Evolutionary conservation across 2,113 vertebrate genomes (phyloP).

Genomic region (Perca flavescens): DNA sequence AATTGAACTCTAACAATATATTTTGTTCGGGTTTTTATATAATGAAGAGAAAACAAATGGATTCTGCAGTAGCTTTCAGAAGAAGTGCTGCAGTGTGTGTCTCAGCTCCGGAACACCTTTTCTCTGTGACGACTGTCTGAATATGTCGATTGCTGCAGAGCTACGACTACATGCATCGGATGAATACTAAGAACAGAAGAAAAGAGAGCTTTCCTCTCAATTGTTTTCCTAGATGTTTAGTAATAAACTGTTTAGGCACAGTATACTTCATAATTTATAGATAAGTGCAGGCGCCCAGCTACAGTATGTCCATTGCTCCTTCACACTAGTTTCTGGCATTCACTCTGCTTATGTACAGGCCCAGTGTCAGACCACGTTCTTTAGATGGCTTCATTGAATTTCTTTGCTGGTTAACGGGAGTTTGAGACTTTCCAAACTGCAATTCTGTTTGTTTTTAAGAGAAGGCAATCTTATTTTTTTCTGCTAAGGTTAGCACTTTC

Average conservation of each 20-base stretch:
- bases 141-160: constrained; percentile 4
- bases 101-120: constrained; percentile 56
- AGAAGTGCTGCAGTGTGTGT: constrained; percentile 68
- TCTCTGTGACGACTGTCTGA: constrained; percentile 62
- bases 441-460: constrained; percentile 56
- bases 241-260: constrained; percentile 85
- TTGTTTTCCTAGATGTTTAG: constrained; percentile 82
- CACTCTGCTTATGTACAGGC: constrained; percentile 51
- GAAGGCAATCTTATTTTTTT: constrained; percentile 78
- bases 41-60: constrained; percentile 52
- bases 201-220: constrained; percentile 71
- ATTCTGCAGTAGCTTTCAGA: constrained; percentile 84
- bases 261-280: constrained; percentile 90
- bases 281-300: constrained; percentile 75
- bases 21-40: constrained; percentile 32
- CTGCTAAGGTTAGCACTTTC: constrained; percentile 91
- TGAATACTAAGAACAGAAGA: constrained; percentile 42
- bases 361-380: constrained; percentile 32
- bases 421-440: constrained; percentile 55
- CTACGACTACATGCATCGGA: constrained; percentile 12
- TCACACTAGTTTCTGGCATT: constrained; percentile 81
- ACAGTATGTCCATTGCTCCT: constrained; percentile 77
- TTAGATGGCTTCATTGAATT: constrained; percentile 28
- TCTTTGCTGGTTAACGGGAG: constrained; percentile 45
- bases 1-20: constrained; percentile 38